Evolutionary conservation across 2,888 invertebrate genomes (phyloP), one percentile per base, ranked within the genome.

Genomic region (Aromia moschata): DNA sequence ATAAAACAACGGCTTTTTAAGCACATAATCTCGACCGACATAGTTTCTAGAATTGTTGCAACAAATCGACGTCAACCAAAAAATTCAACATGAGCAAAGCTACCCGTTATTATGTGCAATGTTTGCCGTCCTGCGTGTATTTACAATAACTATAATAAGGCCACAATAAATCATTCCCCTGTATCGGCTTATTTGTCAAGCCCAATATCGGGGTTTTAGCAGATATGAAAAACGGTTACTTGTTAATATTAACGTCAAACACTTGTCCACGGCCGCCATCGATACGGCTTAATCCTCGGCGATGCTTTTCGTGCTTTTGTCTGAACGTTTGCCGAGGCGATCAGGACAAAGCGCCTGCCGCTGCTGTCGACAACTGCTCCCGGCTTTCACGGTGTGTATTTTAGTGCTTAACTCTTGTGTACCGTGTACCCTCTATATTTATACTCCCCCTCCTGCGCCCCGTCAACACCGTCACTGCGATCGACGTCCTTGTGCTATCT

Each of bases 201-300:
- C 56, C 64, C 71, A 69, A 69, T 70, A 71, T 68, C 60, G 63
- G 55, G 58, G 62, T 59, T 64, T 70, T 65, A 62, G 63, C 60
- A 61, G 61, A 71, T 70, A 72, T 74, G 74, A 74, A 73, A 74
- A 75, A 75, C 70, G 71, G 73, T 69, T 70, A 68, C 68, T 73
- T 71, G 72, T 71, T 74, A 75, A 75, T 75, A 75, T 74, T 70
- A 74, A 75, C 70, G 76, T 75, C 75, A 75, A 76, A 74, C 74
- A 77, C 74, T 75, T 71, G 72, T 70, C 70, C 67, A 58, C 67
- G 69, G 69, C 62, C 60, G 68, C 67, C 71, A 71, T 72, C 73
- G 72, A 74, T 72, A 70, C 67, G 70, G 67, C 71, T 68, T 77
- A 77, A 77, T 76, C 76, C 76, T 68, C 64, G 69, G 68, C 69